Evolutionary conservation across 2,888 invertebrate genomes (phyloP), one percentile per base, ranked within the genome.

Genomic region (Nemoura dubitans): DNA sequence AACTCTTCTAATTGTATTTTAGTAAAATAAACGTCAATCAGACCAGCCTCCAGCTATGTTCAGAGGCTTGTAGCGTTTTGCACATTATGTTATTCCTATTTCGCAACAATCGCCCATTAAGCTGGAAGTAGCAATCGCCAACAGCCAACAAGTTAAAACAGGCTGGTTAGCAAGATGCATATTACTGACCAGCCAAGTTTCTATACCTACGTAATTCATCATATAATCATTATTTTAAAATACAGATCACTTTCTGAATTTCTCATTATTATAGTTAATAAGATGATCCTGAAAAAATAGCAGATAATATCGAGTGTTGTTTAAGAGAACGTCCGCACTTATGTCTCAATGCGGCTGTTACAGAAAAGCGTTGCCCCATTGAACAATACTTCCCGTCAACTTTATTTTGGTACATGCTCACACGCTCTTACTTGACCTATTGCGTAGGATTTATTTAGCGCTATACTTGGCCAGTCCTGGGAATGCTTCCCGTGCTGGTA

Each of bases 401-500:
- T 59, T 59, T 21, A 21, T 21, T 59, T 59, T 59, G 59, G 59
- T 59, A 14, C 59, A 59, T 59, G 59, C 59, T 59, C 59, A 59
- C 59, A 59, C 21, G 3, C 14, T 59, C 14, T 7, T 21, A 7
- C 2, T 21, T 59, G 21, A 2, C 10, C 21, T 59, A 59, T 16
- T 59, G 16, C 14, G 76, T 76, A 16, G 26, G 25, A 78, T 14
- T 26, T 59, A 59, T 59, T 59, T 59, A 59, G 59, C 59, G 21
- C 91, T 91, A 42, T 90, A 90, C 89, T 93, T 93, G 6, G 91
- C 91, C 88, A 91, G 90, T 89, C 95, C 95, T 0, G 95, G 95
- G 90, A 94, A 95, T n/a, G 93, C 93, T 90, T 95, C 95, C 88
- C 95, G 92, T 0, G 95, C 93, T 76, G 95, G 94, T 84, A 93